Evolutionary conservation across 2,797 vertebrate species (phyloP), one percentile per base, ranked within the genome.

Genomic region (Vespertilio murinus): DNA sequence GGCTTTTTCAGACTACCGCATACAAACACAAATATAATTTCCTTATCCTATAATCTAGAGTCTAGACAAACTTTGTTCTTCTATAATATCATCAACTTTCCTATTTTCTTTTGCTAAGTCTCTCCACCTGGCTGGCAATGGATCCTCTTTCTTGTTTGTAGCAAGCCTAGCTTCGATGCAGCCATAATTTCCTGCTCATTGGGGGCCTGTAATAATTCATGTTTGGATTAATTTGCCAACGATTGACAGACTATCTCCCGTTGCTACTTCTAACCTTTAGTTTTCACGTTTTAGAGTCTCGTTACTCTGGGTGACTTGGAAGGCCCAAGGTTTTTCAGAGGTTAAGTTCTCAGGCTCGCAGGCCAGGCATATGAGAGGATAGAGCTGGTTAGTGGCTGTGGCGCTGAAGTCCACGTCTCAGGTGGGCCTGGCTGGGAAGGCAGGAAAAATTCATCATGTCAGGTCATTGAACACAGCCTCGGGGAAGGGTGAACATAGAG

Each of bases 41-140:
- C 85, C 78, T 70, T 75, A n/a, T 91, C 83, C 20, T 90, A 74
- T 45, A 75, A 3, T 84, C 23, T 83, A 91, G 59, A 38, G 1
- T 84, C 28, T 79, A 91, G 45, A 33, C 11, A 77, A 69, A 87
- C 33, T 61, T 75, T 38, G 23, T 74, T 82, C 6, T 87, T 86
- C 10, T 79, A 18, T 38, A 75, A 28, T 54, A 49, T 3, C 65
- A n/a, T 5, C 10, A 33, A 33, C 87, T 90, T 90, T 67, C 12
- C 35, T 92, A 8, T 79, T 87, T 93, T 42, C 17, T 92, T 91
- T 88, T 81, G 33, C n/a, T 83, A 80, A 87, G 52, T 7, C 33
- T 61, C 54, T 92, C 42, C 9, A 81, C 45, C 18, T 64, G 42
- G 16, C 67, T 82, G 22, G 23, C 79, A 82, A 7, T 25, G 80